Evolutionary conservation across 2,888 invertebrate genomes (phyloP), one percentile per base, ranked within the genome.

Genomic region (Colletes collaris): DNA sequence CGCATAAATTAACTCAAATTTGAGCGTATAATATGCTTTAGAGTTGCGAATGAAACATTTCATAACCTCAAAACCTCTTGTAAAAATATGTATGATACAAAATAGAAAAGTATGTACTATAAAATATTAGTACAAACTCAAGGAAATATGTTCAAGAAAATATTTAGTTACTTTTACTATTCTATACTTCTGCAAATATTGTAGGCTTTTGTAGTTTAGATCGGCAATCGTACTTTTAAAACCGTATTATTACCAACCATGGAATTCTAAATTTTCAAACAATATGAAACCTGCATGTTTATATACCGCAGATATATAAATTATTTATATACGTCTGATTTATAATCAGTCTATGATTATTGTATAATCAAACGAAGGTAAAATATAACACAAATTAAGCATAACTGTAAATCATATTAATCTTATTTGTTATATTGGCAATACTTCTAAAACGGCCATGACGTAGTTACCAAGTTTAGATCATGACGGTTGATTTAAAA

Each of bases 401-500:
- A 11, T 4, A 62, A 52, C n/a, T 63, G n/a, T 63, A 64, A 63
- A 63, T 44, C 19, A 27, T 58, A 44, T 13, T 46, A n/a, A 50
- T 46, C 3, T 56, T 44, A 11, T 52, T 55, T 56, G 8, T 72
- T 64, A 58, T 19, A 69, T 81, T 81, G 80, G 70, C 49, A 70
- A 4, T 4, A 37, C 16, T 16, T 49, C 8, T 13, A 67, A 74
- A 58, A 19, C 19, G 27, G 8, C 46, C 55, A 63, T 86, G 83
- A 87, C 81, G 85, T 79, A 77, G 77, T 50, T 68, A 62, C 80
- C 80, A 66, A 85, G 81, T 78, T 87, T 88, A 87, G 85, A 62
- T 27, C 49, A 66, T 87, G 81, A 85, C 82, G 71, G 65, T 35
- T 58, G 7, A 52, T 60, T 69, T 65, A 60, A 84, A 79, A 50